Base-by-base conservation (phyloP, 2,888 invertebrate genomes). In the Drosophila flavopinicola region DNA sequence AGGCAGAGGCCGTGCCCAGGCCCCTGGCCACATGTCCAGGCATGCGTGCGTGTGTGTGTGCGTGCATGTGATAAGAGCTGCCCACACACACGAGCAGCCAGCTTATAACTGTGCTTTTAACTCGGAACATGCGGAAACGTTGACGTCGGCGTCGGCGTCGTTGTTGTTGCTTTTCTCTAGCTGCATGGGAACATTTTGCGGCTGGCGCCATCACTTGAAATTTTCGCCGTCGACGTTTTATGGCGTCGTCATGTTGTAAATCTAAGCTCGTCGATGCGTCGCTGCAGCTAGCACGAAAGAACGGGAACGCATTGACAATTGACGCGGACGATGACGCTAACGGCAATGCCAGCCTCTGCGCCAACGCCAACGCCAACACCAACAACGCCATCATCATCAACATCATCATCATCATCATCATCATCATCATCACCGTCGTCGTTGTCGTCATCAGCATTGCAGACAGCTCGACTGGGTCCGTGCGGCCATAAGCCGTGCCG, bases 101-200 rank as follows among this genome's bases (percentile, higher is more conserved):
- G 37, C 39, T 53, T 77, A 63, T 63, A 60, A 70, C 64, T 70
- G 65, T 68, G 66, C 63, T 75, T 79, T 68, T 57, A 38, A 38
- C 37, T 68, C 37, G 25, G 11, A 69, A 63, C 63, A 80, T 79
- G 80, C 87, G 87, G 85, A 84, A 79, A 63, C 52, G 54, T 41
- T 41, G 44, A n/a, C 37, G 39, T n/a, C 35, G 15, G 30, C 20
- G 41, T 17, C 38, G 11, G 9, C 9, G 17, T 35, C 13, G 45
- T 25, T 13, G 29, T 23, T n/a, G 38, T 30, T 25, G 27, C 7
- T 37, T 38, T 38, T 37, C 38, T 42, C 17, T 54, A 15, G 33
- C 29, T 52, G 53, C 57, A 69, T 69, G 75, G 51, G 70, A 75
- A 75, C 63, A 47, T 75, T 57, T 58, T 47, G 63, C 54, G 39